Conservation (phyloP, 2,113 vertebrate genomes). For the Eleginops maclovinus region DNA sequence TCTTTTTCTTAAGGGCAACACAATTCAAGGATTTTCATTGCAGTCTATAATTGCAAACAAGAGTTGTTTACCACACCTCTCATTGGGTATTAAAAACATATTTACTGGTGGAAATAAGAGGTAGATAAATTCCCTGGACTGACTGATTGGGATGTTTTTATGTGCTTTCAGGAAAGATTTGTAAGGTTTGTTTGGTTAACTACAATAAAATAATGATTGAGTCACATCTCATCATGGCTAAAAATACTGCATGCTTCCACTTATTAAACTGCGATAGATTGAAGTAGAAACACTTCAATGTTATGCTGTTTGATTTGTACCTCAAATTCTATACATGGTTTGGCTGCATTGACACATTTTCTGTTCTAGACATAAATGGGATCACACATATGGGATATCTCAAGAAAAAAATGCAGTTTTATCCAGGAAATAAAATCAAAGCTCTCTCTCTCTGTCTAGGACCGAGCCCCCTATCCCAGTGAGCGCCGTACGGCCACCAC, state of each 20-base stretch:
- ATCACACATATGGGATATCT: constrained; percentile 8
- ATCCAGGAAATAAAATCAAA: not conserved
- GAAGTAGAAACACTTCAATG: not conserved
- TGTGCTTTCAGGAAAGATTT: no score
- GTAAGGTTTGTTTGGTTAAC: no score
- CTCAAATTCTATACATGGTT: not conserved
- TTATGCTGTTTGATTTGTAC: no score
- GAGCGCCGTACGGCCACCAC: constrained; percentile 92
- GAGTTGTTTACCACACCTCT: no score
- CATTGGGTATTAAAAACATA: no score
- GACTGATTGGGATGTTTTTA: not conserved
- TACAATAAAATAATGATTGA: no score
- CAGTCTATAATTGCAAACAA: no score
- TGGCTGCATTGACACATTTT: not conserved
- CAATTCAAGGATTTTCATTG: no score
- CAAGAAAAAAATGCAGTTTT: not conserved
- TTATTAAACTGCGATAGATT: not conserved
- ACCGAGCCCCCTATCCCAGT: constrained; percentile 90
- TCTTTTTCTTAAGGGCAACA: no score
- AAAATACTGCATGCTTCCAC: not conserved
- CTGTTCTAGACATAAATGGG: not conserved
- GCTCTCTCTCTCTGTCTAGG: constrained; percentile 77
- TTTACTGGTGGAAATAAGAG: not conserved
- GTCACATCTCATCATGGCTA: no score
- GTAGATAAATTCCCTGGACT: not conserved